phyloP scores from a whole-genome alignment of 2,888 invertebrate species.

The Camponotus fellah region DNA sequence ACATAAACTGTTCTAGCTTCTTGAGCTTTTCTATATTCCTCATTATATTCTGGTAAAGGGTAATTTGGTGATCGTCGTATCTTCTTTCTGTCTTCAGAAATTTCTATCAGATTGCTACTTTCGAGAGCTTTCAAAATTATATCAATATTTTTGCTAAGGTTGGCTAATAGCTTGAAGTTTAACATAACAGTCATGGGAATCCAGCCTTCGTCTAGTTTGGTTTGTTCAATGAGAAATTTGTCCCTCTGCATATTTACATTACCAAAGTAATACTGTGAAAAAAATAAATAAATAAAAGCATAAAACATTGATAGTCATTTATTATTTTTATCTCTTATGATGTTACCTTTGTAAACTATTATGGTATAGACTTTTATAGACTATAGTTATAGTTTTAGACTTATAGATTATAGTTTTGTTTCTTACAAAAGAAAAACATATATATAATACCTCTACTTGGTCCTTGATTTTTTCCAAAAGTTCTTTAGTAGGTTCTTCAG shows the following conservation, averaged over 20 bases:
- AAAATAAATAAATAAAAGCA: background rate
- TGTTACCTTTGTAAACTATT: background rate
- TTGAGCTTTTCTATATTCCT: conserved; percentile 93
- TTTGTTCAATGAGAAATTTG: conserved; percentile 96
- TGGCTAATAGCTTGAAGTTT: conserved; percentile 95
- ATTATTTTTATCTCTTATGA: background rate
- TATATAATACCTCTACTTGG: background rate
- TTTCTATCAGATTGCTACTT: conserved; percentile 89
- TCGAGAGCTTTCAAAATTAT: conserved; percentile 92
- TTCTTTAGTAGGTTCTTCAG: background rate
- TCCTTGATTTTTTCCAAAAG: conserved; percentile 5
- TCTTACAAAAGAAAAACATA: background rate
- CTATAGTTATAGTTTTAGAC: too few species aligned
- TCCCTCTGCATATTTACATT: conserved; percentile 97
- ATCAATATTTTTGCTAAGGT: conserved; percentile 90
- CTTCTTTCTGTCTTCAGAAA: conserved; percentile 90
- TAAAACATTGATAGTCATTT: background rate
- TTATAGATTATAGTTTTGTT: background rate
- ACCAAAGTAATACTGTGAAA: conserved; percentile 91
- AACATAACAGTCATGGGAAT: conserved; percentile 93
- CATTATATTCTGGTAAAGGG: conserved; percentile 94
- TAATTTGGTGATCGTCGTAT: conserved; percentile 91
- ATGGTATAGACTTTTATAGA: background rate
- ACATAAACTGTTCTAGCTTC: conserved; percentile 93
- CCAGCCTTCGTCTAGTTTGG: conserved; percentile 96